Conservation (phyloP, 2,113 vertebrate species). For the Lanius collurio region DNA sequence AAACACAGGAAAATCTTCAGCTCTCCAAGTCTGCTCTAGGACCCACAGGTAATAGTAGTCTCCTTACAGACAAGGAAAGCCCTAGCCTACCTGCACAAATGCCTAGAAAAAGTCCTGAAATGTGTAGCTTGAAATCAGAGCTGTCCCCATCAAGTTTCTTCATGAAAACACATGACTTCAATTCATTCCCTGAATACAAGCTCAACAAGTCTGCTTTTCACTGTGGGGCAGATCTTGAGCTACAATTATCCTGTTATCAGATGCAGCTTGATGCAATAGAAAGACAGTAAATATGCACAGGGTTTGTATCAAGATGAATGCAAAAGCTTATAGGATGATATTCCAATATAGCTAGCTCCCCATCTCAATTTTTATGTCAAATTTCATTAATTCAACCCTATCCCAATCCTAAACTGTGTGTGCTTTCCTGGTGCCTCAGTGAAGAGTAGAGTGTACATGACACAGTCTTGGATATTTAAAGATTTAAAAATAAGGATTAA, state of each 20-base stretch:
- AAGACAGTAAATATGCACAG: background rate
- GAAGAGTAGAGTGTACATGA: background rate
- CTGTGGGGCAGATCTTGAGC: background rate
- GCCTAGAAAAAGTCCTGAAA: background rate
- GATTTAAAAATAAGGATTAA: background rate
- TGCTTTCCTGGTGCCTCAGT: background rate
- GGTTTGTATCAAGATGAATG: background rate
- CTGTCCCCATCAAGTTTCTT: background rate
- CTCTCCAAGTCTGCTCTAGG: background rate
- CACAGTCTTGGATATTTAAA: background rate
- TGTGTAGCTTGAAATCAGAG: background rate
- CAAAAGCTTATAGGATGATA: background rate
- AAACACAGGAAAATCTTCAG: background rate
- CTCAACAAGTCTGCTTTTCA: background rate
- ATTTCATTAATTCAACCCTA: background rate
- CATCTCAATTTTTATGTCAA: background rate
- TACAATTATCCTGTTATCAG: background rate
- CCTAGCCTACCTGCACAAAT: background rate
- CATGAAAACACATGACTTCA: background rate
- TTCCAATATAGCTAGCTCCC: background rate
- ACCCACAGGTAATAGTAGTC: background rate
- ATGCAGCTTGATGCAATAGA: background rate
- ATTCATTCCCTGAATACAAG: background rate
- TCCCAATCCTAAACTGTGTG: background rate
- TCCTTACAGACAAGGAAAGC: background rate